Evolutionary conservation across 2,888 invertebrate species (phyloP).

Genomic region (Drosophila colorata): DNA sequence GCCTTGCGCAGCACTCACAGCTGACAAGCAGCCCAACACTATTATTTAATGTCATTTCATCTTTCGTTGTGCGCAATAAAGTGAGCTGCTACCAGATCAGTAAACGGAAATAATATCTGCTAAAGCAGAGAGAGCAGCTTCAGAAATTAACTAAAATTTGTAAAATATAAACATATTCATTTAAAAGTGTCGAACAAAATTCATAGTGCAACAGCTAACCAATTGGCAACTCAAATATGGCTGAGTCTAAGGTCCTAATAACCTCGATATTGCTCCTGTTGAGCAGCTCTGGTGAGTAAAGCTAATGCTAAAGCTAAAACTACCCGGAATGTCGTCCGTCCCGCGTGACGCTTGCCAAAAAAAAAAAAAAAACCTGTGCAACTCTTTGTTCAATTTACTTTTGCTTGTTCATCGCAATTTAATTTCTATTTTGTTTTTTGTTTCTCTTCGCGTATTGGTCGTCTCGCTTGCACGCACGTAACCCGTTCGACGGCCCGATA

Average conservation of each 20-base stretch:
- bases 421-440: conserved; percentile 43
- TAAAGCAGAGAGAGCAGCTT: conserved; percentile 6
- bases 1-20: conserved; percentile 27
- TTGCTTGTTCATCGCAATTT: conserved; percentile 70
- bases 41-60: conserved; percentile 55
- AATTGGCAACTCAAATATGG: conserved; percentile 60
- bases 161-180: background rate
- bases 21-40: conserved; percentile 50
- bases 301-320: conserved; percentile 22
- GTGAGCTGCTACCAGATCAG: conserved; percentile 25
- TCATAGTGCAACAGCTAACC: conserved; percentile 10
- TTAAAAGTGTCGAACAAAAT: conserved; percentile 1
- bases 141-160: conserved; percentile 11
- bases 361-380: conserved; percentile 46
- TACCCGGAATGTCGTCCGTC: background rate
- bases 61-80: conserved; percentile 60
- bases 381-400: conserved; percentile 67
- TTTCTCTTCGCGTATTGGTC: conserved; percentile 29
- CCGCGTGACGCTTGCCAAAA: conserved; percentile 16
- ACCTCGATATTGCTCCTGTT: conserved; percentile 66
- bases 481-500: conserved; percentile 37
- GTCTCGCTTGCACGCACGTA: conserved; percentile 50
- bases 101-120: conserved; percentile 11
- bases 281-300: conserved; percentile 72
- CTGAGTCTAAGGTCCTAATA: conserved; percentile 67